Evolutionary conservation across 2,888 invertebrate genomes (phyloP), one percentile per base, ranked within the genome.

Genomic region (Spilosoma lubricipeda): DNA sequence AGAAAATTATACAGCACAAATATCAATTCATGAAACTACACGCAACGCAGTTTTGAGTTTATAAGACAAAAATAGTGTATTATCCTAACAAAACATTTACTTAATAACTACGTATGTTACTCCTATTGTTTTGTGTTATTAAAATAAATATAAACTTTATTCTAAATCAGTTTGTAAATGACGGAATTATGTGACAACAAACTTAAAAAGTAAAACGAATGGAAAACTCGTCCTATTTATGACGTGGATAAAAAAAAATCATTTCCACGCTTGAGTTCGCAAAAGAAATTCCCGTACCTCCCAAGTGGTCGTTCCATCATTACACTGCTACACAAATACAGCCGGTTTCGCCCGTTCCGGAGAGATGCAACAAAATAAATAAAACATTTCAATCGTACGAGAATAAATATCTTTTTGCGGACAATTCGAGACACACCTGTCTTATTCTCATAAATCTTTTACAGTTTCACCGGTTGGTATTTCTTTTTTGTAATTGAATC

Each of bases 401-500:
- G 78, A 81, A 82, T 80, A 82, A 81, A 78, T 82, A 70, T 59
- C 68, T 74, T 85, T 81, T 78, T 80, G 77, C 72, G n/a, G 56
- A 64, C 74, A 27, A 39, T 30, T 65, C 59, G 56, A 75, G 77
- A 79, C 84, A 85, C 86, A 85, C 86, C 81, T 85, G 84, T 77
- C 82, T 23, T 70, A 69, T 77, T 76, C 56, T 74, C 84, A 75
- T 85, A 80, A 76, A 81, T 84, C 78, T 85, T 30, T 76, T 74
- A 73, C 70, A 67, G 67, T 78, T 79, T 78, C 71, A 70, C 80
- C 69, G 77, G 27, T 74, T 33, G 75, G 73, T 70, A 69, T 69
- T 56, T 33, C 52, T n/a, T 64, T 71, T 48, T 23, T 63, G 3
- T 45, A 36, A n/a, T 56, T 69, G 11, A 23, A 56, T 9, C 33